phyloP scores from a whole-genome alignment of 2,888 invertebrate genomes.

The Tortrix viridana region DNA sequence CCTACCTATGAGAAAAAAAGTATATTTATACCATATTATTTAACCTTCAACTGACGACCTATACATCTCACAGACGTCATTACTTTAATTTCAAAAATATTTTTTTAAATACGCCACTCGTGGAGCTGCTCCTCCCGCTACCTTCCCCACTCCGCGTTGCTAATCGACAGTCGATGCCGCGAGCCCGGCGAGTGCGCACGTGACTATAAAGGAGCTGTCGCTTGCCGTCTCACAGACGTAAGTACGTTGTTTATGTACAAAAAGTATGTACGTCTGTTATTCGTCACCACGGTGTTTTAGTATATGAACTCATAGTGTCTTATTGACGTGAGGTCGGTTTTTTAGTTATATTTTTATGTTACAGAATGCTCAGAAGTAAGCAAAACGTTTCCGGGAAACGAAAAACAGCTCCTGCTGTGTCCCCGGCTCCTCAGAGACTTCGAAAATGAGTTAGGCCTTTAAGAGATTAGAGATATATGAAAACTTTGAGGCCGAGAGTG shows the following conservation, averaged over 20 bases:
- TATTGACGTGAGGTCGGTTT: conserved; percentile 7
- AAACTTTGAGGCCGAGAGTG: not conserved
- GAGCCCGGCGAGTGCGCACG: no score
- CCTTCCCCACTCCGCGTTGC: no score
- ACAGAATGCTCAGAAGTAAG: conserved; percentile 7
- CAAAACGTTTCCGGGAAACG: conserved; percentile 5
- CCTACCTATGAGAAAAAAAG: no score
- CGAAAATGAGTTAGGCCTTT: conserved; percentile 6
- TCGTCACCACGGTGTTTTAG: conserved; percentile 8
- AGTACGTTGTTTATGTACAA: not conserved
- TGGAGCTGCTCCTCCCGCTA: no score
- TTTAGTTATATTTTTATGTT: conserved; percentile 4
- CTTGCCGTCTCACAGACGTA: no score
- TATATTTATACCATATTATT: no score
- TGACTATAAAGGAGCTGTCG: no score
- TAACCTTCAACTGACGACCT: no score
- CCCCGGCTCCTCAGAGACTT: not conserved
- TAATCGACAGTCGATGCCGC: no score
- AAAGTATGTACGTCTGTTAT: conserved; percentile 6
- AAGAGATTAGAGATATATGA: conserved; percentile 4
- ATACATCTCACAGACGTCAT: no score
- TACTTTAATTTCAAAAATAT: no score
- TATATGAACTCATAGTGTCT: conserved; percentile 10
- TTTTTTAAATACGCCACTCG: no score
- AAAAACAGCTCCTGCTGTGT: not conserved